These are phyloP conservation scores for Anoura caudifer DNA, from an alignment of 2,113 vertebrate genomes.

Conservation along the genomic window DNA sequence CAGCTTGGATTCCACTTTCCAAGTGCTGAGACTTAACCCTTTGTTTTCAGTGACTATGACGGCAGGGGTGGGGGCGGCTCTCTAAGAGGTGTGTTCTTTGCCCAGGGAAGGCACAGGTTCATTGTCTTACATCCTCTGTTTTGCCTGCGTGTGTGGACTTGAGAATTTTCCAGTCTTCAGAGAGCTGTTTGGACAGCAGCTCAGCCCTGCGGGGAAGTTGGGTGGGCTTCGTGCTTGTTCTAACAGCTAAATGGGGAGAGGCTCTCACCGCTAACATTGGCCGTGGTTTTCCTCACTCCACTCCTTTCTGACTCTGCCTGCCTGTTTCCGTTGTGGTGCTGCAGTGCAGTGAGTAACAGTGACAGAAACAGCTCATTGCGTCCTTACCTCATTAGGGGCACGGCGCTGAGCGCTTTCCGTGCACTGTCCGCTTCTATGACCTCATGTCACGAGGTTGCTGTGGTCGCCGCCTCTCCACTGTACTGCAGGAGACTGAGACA, in stretches of 20 bases:
- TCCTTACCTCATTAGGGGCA: neutral
- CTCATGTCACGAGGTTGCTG: rapidly evolving
- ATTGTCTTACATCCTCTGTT: neutral
- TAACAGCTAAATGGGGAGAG: neutral
- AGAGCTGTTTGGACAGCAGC: neutral
- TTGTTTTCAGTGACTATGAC: neutral
- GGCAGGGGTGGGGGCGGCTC: too few species aligned
- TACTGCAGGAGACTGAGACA: neutral
- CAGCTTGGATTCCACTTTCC: neutral
- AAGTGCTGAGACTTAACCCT: neutral
- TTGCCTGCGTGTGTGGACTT: neutral
- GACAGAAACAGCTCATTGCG: neutral
- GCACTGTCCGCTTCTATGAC: neutral
- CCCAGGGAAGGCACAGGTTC: neutral
- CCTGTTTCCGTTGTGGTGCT: neutral
- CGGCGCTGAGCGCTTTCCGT: neutral
- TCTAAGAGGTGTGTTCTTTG: neutral
- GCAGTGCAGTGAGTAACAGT: rapidly evolving
- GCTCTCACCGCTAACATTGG: neutral
- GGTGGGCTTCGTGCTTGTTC: neutral
- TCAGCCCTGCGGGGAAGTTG: rapidly evolving
- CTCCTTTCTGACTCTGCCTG: neutral
- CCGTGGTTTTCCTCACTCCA: neutral
- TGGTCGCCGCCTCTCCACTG: neutral
- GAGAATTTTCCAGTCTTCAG: neutral